These are phyloP conservation scores for Calyptommatus sinebrachiatus DNA, from an alignment of 2,113 vertebrate genomes.

Conservation along the genomic window DNA sequence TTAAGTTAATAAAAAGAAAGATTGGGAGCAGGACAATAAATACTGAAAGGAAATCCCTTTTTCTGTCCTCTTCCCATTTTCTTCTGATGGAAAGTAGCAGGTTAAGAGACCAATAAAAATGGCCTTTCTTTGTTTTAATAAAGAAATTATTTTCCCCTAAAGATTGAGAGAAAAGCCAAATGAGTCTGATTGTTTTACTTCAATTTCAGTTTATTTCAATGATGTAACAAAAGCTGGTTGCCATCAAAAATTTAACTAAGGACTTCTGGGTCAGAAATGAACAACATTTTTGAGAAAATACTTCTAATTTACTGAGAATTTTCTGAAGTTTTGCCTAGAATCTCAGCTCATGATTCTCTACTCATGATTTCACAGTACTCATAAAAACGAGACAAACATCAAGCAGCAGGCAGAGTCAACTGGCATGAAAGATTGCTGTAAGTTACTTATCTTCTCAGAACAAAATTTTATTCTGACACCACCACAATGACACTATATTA, in stretches of 20 bases:
- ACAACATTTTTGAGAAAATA: background rate
- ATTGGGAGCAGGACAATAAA: no score
- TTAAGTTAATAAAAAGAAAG: no score
- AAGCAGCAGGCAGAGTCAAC: constrained; percentile 1
- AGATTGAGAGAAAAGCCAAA: no score
- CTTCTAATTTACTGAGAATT: background rate
- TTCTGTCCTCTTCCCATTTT: no score
- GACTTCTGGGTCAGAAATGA: background rate
- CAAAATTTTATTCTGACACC: constrained; percentile 35
- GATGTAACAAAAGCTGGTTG: background rate
- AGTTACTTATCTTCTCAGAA: constrained; percentile 30
- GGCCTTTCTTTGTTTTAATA: no score
- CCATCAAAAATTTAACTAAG: background rate
- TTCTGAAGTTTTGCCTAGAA: background rate
- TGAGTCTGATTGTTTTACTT: background rate
- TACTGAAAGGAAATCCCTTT: no score
- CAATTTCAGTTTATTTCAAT: no score
- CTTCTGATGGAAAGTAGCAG: no score
- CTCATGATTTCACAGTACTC: background rate
- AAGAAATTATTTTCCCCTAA: no score
- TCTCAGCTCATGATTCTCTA: background rate
- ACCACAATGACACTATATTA: constrained; percentile 39
- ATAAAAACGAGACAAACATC: background rate
- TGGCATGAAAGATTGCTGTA: constrained; percentile 31
- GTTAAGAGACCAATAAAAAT: no score